Evolutionary conservation across 1,140 invertebrate species (phyloP).

Genomic region (Polypedilum pembai): DNA sequence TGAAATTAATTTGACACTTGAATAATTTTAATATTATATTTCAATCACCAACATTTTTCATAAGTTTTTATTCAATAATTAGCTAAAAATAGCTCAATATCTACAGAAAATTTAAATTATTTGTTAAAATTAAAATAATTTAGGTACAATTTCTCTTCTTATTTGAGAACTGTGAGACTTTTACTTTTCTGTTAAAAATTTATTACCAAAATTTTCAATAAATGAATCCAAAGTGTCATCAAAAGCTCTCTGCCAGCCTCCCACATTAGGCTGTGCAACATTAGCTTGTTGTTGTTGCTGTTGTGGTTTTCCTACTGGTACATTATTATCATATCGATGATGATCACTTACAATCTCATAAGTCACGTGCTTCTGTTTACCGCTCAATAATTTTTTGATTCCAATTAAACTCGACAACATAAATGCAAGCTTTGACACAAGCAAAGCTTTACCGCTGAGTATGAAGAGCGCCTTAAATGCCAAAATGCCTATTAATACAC

Average conservation of each 20-base stretch:
- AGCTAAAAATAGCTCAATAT: no score
- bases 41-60: no score
- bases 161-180: no score
- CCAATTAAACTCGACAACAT: constrained; percentile 70
- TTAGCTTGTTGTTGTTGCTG: constrained; percentile 46
- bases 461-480: constrained; percentile 73
- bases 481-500: constrained; percentile 67
- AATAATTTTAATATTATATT: no score
- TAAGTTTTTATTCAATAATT: no score
- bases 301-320: constrained; percentile 39
- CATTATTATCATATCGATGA: constrained; percentile 40
- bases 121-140: no score
- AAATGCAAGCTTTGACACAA: constrained; percentile 73
- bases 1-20: no score
- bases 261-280: constrained; percentile 46
- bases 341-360: constrained; percentile 65
- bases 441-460: constrained; percentile 71
- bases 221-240: constrained; percentile 38
- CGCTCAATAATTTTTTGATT: constrained; percentile 69
- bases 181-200: background rate
- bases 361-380: constrained; percentile 58
- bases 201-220: constrained; percentile 5
- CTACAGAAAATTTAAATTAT: no score
- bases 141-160: no score
- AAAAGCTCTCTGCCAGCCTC: constrained; percentile 51